Percentiles rank a stretch among this genome's conserved stretches.
phyloP scores from a whole-genome alignment of 2,888 invertebrate genomes.

The Blera fallax region DNA sequence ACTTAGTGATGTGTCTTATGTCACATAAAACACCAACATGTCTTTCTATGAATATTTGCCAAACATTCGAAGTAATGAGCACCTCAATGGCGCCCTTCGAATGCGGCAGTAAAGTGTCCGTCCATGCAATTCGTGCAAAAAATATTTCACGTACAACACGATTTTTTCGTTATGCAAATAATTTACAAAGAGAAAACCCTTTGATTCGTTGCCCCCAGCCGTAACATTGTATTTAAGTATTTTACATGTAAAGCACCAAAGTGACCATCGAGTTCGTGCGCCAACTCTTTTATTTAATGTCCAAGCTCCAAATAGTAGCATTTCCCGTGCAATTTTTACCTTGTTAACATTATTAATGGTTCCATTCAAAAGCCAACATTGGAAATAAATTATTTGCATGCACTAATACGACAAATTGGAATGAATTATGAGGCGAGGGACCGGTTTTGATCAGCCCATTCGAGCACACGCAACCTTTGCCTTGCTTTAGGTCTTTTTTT shows the following conservation, averaged over 20 bases:
- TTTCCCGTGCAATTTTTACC: neutral
- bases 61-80: too few relatives aligned
- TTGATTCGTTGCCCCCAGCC: neutral
- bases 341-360: conserved; percentile 37
- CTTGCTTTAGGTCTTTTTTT: neutral
- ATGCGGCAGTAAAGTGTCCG: too few relatives aligned
- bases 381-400: conserved; percentile 40
- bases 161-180: too few relatives aligned
- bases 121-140: too few relatives aligned
- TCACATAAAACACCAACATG: too few relatives aligned
- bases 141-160: too few relatives aligned
- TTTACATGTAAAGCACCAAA: neutral
- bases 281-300: conserved; percentile 47
- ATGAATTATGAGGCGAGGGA: conserved; percentile 15
- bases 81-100: too few relatives aligned
- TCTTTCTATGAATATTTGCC: too few relatives aligned
- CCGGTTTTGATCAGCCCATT: conserved; percentile 4
- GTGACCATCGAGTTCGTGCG: conserved; percentile 24
- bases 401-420: conserved; percentile 46
- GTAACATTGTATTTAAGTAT: too few relatives aligned
- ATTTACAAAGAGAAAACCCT: too few relatives aligned
- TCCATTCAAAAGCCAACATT: conserved; percentile 22
- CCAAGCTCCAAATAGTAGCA: neutral
- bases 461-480: neutral
- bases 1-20: too few relatives aligned